These are phyloP conservation scores for Dasyornis broadbenti DNA, from an alignment of 2,113 vertebrate species.

Conservation along the genomic window DNA sequence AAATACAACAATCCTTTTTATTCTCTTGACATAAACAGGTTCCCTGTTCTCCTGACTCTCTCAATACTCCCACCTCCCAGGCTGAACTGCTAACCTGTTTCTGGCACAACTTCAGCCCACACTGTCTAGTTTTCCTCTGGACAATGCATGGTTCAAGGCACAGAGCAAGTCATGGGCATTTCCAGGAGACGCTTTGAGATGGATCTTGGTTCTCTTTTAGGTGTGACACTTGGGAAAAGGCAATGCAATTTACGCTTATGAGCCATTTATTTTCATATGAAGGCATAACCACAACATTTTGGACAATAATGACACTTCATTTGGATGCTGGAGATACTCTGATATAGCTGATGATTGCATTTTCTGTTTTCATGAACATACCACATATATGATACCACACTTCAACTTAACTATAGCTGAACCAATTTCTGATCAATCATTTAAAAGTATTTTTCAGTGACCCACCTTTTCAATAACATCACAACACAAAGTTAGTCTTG, in stretches of 20 bases:
- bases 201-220: not conserved
- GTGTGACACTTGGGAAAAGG: not conserved
- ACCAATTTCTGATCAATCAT: not conserved
- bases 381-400: not conserved
- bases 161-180: not conserved
- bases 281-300: not conserved
- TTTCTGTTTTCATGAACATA: not conserved
- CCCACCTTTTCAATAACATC: not conserved
- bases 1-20: not conserved
- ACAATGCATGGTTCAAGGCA: accelerated
- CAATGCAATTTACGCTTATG: not conserved
- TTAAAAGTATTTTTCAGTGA: not conserved
- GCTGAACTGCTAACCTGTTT: not conserved
- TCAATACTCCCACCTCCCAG: not conserved
- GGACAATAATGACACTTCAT: not conserved
- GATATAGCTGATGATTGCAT: not conserved
- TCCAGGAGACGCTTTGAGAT: not conserved
- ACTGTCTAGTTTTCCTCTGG: not conserved
- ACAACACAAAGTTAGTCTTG: not conserved
- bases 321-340: not conserved
- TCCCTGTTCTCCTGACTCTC: not conserved
- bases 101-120: not conserved
- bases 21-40: not conserved
- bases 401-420: not conserved
- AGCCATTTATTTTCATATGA: not conserved